Evolutionary conservation across 1,140 invertebrate species (phyloP).

Genomic region (Cydia pomonella): DNA sequence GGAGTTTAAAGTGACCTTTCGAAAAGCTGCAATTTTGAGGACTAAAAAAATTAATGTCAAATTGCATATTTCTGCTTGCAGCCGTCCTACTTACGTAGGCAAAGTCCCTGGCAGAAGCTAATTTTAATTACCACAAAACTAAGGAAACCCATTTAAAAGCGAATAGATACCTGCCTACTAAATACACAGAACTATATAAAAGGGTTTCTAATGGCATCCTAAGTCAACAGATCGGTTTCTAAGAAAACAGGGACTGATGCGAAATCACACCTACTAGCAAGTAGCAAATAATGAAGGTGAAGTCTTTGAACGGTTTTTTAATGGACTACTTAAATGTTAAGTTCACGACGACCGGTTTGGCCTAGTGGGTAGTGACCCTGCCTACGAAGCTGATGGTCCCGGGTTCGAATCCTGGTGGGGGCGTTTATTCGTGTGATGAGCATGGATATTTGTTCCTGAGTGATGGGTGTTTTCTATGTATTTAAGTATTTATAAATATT

Average conservation of each 20-base stretch:
- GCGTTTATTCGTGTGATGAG: too few species aligned
- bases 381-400: too few species aligned
- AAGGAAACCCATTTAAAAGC: not conserved
- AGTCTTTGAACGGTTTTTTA: not conserved
- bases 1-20: not conserved
- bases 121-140: too few species aligned
- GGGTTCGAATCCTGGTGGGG: too few species aligned
- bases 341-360: too few species aligned
- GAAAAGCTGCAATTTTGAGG: not conserved
- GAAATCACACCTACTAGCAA: constrained; percentile 1
- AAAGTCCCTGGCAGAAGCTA: too few species aligned
- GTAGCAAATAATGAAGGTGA: not conserved
- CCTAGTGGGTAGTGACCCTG: too few species aligned
- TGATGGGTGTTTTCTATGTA: too few species aligned
- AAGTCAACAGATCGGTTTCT: constrained; percentile 10
- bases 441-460: too few species aligned
- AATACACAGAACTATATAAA: constrained; percentile 3
- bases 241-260: not conserved
- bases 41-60: not conserved
- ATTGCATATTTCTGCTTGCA: not conserved
- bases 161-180: not conserved
- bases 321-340: not conserved
- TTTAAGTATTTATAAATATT: too few species aligned
- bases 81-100: too few species aligned
- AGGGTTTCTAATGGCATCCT: not conserved